These are phyloP conservation scores for Hydrotaea cyrtoneurina DNA, from an alignment of 2,888 invertebrate species.

Conservation along the genomic window DNA sequence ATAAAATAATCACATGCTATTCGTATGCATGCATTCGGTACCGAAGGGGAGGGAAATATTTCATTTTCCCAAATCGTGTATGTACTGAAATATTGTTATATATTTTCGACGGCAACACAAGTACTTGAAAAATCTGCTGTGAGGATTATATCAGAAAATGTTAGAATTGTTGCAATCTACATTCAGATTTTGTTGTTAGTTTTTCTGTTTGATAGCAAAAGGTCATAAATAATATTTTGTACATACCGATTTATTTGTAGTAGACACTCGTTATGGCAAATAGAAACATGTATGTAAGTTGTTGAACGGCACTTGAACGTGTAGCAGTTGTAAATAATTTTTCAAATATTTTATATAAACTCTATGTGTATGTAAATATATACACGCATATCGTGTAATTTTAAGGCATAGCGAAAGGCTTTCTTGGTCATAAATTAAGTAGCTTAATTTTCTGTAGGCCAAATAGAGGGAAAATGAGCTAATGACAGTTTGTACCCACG, in stretches of 20 bases:
- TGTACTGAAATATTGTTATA: constrained; percentile 4
- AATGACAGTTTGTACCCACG: no score
- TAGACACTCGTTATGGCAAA: neutral
- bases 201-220: neutral
- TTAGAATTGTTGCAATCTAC: neutral
- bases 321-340: constrained; percentile 12
- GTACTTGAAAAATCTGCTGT: constrained; percentile 64
- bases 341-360: neutral
- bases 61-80: neutral
- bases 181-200: neutral
- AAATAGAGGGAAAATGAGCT: no score
- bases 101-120: constrained; percentile 7
- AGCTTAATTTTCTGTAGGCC: no score
- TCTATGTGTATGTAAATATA: no score
- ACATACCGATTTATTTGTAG: neutral
- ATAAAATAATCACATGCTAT: neutral
- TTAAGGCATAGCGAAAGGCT: no score
- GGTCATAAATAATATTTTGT: constrained; percentile 23
- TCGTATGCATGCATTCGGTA: neutral
- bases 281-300: neutral
- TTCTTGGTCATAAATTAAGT: no score
- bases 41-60: neutral
- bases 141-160: neutral
- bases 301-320: neutral
- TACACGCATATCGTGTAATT: no score